Base-by-base conservation (phyloP, 2,797 vertebrate species). In the Periparus ater region DNA sequence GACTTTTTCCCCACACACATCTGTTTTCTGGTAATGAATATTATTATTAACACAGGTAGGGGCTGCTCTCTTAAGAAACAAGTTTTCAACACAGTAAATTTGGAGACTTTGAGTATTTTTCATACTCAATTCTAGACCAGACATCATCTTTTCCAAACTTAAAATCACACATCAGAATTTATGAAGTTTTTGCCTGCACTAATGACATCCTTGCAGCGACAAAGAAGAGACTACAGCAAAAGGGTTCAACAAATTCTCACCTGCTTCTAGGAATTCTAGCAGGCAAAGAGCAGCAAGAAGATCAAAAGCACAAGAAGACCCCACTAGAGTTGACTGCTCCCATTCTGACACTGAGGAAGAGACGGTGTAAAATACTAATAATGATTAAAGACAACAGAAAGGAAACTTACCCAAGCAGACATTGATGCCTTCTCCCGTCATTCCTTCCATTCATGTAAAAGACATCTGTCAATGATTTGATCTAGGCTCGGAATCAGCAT, bases 371-470 rank as follows among this genome's bases (percentile, higher is more conserved):
- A 91, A 17, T 12, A 38, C 53, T 57, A 68, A 63, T 40, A 81
- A 67, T 29, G 72, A 89, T 63, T 44, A 58, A 67, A 94, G 91
- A 70, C 48, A 79, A 90, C 1, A 1, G 92, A 88, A 95, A 93
- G 68, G 66, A 88, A 95, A 96, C 96, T 97, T 91, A 96, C 97
- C 95, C 22, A 84, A 84, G 94, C 81, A 86, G 93, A 82, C 50
- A 63, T 10, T 6, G 90, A 71, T 72, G 70, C 40, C 70, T 86
- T 93, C 85, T 84, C 96, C 91, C 6, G 54, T 90, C 88, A 89
- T 91, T 89, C 80, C 79, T 84, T 84, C 82, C 68, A 38, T 60
- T 95, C 92, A 96, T 8, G 30, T 36, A 95, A 88, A 85, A 93
- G 89, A 92, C 62, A 84, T 70, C 90, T 96, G 77, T 32, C 73